Evolutionary conservation across 92 coral and sea anemone genomes (phyloP).

Genomic region (Porites lobata): DNA sequence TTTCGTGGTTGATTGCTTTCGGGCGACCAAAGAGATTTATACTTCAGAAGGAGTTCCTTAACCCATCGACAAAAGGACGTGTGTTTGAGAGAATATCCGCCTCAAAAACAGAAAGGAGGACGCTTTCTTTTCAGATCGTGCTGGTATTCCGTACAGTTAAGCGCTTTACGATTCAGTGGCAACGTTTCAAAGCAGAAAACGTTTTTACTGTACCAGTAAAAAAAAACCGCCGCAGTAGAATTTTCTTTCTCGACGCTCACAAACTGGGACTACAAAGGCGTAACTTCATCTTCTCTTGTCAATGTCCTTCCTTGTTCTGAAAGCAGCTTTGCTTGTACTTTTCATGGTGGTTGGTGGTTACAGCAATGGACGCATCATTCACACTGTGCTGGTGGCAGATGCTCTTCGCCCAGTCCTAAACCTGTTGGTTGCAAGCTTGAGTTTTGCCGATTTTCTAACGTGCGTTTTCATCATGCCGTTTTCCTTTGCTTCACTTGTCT

Average conservation of each 20-base stretch:
- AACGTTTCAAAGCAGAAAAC: too few species aligned
- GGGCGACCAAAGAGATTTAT: too few species aligned
- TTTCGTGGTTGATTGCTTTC: too few species aligned
- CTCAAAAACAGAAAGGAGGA: too few species aligned
- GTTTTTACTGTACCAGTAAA: neutral
- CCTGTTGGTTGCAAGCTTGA: slow-evolving; percentile 18
- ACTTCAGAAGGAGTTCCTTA: too few species aligned
- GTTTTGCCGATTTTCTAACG: slow-evolving; percentile 15
- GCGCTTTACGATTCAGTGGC: too few species aligned
- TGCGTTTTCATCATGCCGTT: slow-evolving; percentile 26
- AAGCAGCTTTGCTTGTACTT: slow-evolving; percentile 21
- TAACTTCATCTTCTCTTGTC: neutral
- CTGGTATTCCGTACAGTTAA: too few species aligned
- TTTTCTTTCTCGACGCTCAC: neutral
- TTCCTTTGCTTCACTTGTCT: slow-evolving; percentile 19
- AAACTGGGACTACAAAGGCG: neutral
- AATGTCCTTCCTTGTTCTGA: neutral
- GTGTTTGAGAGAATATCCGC: too few species aligned
- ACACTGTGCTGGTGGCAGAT: slow-evolving; percentile 18
- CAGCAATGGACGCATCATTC: slow-evolving; percentile 28
- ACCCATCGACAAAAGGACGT: too few species aligned
- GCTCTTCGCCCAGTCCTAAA: slow-evolving; percentile 12
- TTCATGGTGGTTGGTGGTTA: slow-evolving; percentile 22
- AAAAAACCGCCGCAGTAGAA: neutral
- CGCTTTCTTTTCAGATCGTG: too few species aligned